Conservation (phyloP, 2,888 invertebrate genomes). For the Drosophila neoperkinsi region DNA sequence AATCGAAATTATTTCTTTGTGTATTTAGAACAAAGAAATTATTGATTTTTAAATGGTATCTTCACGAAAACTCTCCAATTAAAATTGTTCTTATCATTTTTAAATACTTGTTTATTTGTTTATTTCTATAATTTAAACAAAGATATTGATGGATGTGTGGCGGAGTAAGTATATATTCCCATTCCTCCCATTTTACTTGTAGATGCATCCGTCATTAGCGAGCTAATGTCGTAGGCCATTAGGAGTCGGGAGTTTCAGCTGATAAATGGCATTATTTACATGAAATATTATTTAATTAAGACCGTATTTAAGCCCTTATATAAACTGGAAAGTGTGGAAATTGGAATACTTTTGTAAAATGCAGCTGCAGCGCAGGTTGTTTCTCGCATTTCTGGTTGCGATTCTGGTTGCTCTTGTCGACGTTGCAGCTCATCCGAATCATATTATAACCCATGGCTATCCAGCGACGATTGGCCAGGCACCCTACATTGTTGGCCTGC, state of each 20-base stretch:
- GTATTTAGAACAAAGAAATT: neutral
- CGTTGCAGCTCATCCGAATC: slow-evolving; percentile 33
- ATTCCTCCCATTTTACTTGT: neutral
- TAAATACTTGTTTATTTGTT: neutral
- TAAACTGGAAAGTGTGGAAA: neutral
- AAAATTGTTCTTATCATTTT: neutral
- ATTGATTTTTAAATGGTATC: neutral
- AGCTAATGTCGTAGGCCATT: slow-evolving; percentile 33
- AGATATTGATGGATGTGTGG: neutral
- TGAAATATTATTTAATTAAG: neutral
- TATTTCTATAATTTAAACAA: neutral
- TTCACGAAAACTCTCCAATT: neutral
- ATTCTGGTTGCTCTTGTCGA: slow-evolving; percentile 15
- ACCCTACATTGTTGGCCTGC: slow-evolving; percentile 68
- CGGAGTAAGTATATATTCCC: neutral
- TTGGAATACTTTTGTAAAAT: slow-evolving; percentile 4
- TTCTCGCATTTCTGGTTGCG: slow-evolving; percentile 31
- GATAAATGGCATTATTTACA: slow-evolving; percentile 5
- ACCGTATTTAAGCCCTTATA: neutral
- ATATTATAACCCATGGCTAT: slow-evolving; percentile 70
- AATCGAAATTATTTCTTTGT: neutral
- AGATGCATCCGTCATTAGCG: neutral
- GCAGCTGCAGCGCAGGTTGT: slow-evolving; percentile 30
- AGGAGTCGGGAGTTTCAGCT: slow-evolving; percentile 1
- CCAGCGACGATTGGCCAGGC: slow-evolving; percentile 53